A percentile compares a stretch with the other conserved stretches of the same genome.
Conservation (phyloP, 2,888 invertebrate species). For the Nomada fabriciana region DNA sequence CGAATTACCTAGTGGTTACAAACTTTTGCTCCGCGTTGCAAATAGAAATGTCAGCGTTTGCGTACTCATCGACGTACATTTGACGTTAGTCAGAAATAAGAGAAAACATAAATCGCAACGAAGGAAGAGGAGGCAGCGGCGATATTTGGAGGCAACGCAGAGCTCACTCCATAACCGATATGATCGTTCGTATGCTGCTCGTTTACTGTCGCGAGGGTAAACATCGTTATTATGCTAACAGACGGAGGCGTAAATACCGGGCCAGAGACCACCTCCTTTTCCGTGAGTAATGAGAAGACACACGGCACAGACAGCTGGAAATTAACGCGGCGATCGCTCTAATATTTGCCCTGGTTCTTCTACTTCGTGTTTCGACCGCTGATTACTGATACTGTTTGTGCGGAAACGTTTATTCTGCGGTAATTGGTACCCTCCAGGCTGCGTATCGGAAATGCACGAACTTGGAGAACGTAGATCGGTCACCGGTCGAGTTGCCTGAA, state of each 20-base stretch:
- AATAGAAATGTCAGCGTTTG: no score
- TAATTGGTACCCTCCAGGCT: conserved; percentile 51
- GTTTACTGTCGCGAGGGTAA: conserved; percentile 34
- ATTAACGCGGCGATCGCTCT: conserved; percentile 55
- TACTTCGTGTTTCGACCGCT: conserved; percentile 51
- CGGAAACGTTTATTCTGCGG: conserved; percentile 55
- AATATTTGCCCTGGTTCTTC: conserved; percentile 61
- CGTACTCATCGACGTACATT: no score
- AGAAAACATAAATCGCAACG: background rate
- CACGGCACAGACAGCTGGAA: conserved; percentile 30
- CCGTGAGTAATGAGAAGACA: conserved; percentile 46
- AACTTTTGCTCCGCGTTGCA: no score
- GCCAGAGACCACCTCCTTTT: conserved; percentile 31
- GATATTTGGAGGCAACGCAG: background rate
- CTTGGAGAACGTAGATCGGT: conserved; percentile 24
- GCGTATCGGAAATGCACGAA: conserved; percentile 24
- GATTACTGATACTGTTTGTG: conserved; percentile 62
- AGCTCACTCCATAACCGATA: conserved; percentile 5
- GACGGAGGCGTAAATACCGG: conserved; percentile 47
- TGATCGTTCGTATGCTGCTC: conserved; percentile 13
- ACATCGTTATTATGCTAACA: conserved; percentile 56
- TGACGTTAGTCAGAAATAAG: no score
- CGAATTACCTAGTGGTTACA: no score
- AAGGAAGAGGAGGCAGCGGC: background rate
- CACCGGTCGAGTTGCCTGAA: conserved; percentile 16